Percentiles rank a stretch among this genome's conserved stretches.
Evolutionary conservation across 2,113 vertebrate species (phyloP).

Genomic region (Syngnathus typhle): DNA sequence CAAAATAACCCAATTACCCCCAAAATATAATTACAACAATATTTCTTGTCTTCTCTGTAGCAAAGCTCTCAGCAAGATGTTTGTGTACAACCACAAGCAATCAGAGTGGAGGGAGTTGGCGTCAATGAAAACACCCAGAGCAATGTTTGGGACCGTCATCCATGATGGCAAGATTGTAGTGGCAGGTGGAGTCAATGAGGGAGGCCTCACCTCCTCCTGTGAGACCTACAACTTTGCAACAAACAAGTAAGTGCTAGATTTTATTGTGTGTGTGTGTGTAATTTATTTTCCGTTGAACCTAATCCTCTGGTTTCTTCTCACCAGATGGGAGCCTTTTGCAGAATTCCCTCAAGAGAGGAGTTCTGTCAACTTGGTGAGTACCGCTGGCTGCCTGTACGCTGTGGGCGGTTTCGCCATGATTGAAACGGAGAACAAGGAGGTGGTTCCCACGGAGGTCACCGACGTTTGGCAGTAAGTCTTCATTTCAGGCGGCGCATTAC

Average conservation of each 20-base stretch:
- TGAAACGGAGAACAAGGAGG: slow-evolving; percentile 86
- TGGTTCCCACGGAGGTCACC: slow-evolving; percentile 89
- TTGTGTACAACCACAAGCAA: slow-evolving; percentile 91
- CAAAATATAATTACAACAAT: neutral
- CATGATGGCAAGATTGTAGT: slow-evolving; percentile 86
- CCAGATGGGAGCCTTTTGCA: slow-evolving; percentile 86
- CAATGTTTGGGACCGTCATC: slow-evolving; percentile 90
- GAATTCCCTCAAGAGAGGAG: slow-evolving; percentile 98
- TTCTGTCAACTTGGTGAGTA: slow-evolving; percentile 85
- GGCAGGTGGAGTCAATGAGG: slow-evolving; percentile 90
- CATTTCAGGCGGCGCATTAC: neutral
- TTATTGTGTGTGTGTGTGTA: too few species aligned
- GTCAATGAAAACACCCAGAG: slow-evolving; percentile 88
- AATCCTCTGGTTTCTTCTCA: slow-evolving; percentile 8
- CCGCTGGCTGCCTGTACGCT: slow-evolving; percentile 79
- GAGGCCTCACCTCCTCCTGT: slow-evolving; percentile 81
- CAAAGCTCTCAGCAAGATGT: slow-evolving; percentile 91
- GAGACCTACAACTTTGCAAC: slow-evolving; percentile 85
- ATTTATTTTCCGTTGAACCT: slow-evolving; percentile 10
- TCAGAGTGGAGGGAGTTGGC: slow-evolving; percentile 93
- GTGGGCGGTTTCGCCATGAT: slow-evolving; percentile 96
- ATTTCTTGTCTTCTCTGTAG: slow-evolving; percentile 58
- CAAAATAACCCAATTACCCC: too few species aligned
- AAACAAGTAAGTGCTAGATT: slow-evolving; percentile 76
- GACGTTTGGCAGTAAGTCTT: slow-evolving; percentile 98